Evolutionary conservation across 1,140 invertebrate genomes (phyloP), one percentile per base, ranked within the genome.

Genomic region (Pentalonia nigronervosa): DNA sequence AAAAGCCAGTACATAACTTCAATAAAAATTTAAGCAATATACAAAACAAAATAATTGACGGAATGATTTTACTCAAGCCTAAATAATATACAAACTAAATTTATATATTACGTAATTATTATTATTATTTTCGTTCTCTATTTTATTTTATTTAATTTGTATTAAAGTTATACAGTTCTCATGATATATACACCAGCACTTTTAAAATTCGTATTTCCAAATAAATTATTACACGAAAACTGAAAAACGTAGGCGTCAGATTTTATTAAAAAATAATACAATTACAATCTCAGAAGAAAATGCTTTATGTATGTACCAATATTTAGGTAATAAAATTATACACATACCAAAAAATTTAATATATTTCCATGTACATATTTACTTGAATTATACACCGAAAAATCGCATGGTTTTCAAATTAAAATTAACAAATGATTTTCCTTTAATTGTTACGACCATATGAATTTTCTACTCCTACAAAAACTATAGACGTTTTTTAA

Each of bases 21-120:
- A 76, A 76, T 76, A 76, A n/a, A n/a, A 76, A n/a, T 76, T 76
- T 76, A 34, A 76, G n/a, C n/a, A 76, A 76, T 76, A 76, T n/a
- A 76, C 14, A 76, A 76, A 76, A 7, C 30, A 76, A 76, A 76
- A 76, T 53, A 67, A 67, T 76, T 4, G 17, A 14, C n/a, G 60
- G 30, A 76, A 7, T 76, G 30, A 76, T 76, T 30, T 76, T 76
- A 76, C 30, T 76, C n/a, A n/a, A 14, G 30, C 30, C n/a, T 76
- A 17, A n/a, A 76, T 30, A 34, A 76, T 17, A 3, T 76, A 17
- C 60, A 6, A 76, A 20, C 30, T 76, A n/a, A n/a, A 76, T n/a
- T 7, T n/a, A 76, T 76, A 20, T 25, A 53, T 48, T 25, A 76
- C n/a, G 14, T 7, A 7, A 20, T 14, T 76, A 17, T 76, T 76